Percentiles rank a stretch among this genome's conserved stretches.
Conservation (phyloP, 2,797 vertebrate species). For the Gallinago solitaria region DNA sequence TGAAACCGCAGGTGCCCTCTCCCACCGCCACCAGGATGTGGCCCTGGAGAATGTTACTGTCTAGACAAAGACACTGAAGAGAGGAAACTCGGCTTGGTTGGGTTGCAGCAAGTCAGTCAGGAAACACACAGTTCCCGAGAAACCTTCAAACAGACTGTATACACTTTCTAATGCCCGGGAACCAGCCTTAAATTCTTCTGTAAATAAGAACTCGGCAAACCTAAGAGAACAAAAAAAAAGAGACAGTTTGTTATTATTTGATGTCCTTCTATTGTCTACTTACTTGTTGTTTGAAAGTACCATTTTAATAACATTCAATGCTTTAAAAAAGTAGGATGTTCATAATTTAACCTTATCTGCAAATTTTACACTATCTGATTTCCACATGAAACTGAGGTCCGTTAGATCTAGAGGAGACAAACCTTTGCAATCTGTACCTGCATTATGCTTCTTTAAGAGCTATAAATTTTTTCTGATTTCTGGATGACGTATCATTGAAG, state of each 20-base stretch:
- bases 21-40: not conserved
- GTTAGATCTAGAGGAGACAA: not conserved
- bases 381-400: not conserved
- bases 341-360: not conserved
- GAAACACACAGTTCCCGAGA: conserved; percentile 90
- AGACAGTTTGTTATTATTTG: not conserved
- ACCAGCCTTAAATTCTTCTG: conserved; percentile 87
- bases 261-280: not conserved
- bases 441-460: not conserved
- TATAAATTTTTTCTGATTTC: not conserved
- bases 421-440: not conserved
- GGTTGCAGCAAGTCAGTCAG: conserved; percentile 89
- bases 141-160: conserved; percentile 89
- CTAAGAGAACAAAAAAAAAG: conserved; percentile 60
- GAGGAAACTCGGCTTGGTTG: conserved; percentile 87
- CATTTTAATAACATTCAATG: not conserved
- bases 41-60: conserved; percentile 22
- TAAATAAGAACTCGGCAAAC: conserved; percentile 92
- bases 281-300: not conserved
- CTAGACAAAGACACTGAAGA: conserved; percentile 90
- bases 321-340: not conserved
- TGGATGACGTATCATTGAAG: not conserved
- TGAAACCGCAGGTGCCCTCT: conserved; percentile 48
- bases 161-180: conserved; percentile 83
- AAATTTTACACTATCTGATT: not conserved